Evolutionary conservation across 1,140 invertebrate genomes (phyloP).

Genomic region (Drosophila quadrilineata): DNA sequence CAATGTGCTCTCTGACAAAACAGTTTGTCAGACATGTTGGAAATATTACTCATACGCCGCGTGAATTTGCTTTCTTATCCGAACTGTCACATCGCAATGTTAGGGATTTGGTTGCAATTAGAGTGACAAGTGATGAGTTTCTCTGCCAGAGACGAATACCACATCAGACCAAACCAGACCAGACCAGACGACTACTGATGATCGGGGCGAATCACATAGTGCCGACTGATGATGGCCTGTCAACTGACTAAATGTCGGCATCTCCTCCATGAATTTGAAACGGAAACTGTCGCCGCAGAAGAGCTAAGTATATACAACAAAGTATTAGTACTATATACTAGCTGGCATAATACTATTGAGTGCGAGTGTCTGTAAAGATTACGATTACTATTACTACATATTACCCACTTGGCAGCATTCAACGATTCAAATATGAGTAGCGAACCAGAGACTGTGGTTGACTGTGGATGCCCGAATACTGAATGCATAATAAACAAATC

Average conservation of each 20-base stretch:
- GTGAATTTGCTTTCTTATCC: conserved; percentile 25
- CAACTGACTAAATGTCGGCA: conserved; percentile 53
- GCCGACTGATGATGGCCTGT: conserved; percentile 36
- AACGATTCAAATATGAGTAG: conserved; percentile 19
- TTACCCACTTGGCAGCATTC: conserved; percentile 62
- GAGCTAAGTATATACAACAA: conserved; percentile 13
- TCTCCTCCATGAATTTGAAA: conserved; percentile 6
- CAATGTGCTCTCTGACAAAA: conserved; percentile 16
- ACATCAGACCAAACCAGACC: neutral
- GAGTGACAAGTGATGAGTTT: conserved; percentile 65
- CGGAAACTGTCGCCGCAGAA: conserved; percentile 26
- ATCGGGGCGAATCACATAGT: conserved; percentile 2
- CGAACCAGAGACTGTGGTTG: neutral
- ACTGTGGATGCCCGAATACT: neutral
- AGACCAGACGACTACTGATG: neutral
- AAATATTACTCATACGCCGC: conserved; percentile 50
- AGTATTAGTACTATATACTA: neutral
- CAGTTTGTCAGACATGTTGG: conserved; percentile 28
- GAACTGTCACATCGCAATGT: conserved; percentile 34
- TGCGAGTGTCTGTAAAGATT: conserved; percentile 55
- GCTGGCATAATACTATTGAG: neutral
- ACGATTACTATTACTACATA: conserved; percentile 74
- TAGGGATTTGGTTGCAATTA: conserved; percentile 56
- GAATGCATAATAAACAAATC: conserved; percentile 73
- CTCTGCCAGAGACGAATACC: neutral